phyloP scores from a whole-genome alignment of 2,113 vertebrate genomes.

The Prunella himalayana region DNA sequence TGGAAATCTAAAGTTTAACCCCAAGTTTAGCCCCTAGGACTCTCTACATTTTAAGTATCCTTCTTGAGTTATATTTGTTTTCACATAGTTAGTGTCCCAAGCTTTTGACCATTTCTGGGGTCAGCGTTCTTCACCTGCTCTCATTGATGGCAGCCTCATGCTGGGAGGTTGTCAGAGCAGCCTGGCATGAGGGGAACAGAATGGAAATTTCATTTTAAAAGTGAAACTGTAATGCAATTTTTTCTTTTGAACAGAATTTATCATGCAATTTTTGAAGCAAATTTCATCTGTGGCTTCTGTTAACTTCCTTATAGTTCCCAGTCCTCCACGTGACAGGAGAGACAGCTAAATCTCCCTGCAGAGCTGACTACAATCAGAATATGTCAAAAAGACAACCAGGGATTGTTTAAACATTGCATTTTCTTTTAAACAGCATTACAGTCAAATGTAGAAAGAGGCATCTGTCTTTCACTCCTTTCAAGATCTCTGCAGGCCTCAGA shows the following conservation, averaged over 20 bases:
- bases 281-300: neutral
- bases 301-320: neutral
- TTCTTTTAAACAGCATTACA: slow-evolving; percentile 18
- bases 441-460: neutral
- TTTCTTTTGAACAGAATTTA: slow-evolving; percentile 6
- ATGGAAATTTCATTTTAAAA: neutral
- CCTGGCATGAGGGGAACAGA: neutral
- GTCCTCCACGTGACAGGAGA: neutral
- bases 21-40: neutral
- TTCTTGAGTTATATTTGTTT: neutral
- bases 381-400: neutral
- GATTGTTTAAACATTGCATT: slow-evolving; percentile 12
- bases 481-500: neutral
- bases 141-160: neutral
- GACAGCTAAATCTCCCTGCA: slow-evolving; percentile 13
- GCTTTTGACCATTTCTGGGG: neutral
- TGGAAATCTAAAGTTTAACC: neutral
- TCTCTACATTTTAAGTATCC: neutral
- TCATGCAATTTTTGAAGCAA: neutral
- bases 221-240: neutral
- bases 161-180: neutral
- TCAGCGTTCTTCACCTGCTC: neutral
- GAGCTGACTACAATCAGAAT: slow-evolving; percentile 20
- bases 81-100: neutral
- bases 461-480: slow-evolving; percentile 33